A percentile compares a stretch with the other conserved stretches of the same genome.
phyloP scores from a whole-genome alignment of 2,113 vertebrate genomes.

The Sylvietta virens region DNA sequence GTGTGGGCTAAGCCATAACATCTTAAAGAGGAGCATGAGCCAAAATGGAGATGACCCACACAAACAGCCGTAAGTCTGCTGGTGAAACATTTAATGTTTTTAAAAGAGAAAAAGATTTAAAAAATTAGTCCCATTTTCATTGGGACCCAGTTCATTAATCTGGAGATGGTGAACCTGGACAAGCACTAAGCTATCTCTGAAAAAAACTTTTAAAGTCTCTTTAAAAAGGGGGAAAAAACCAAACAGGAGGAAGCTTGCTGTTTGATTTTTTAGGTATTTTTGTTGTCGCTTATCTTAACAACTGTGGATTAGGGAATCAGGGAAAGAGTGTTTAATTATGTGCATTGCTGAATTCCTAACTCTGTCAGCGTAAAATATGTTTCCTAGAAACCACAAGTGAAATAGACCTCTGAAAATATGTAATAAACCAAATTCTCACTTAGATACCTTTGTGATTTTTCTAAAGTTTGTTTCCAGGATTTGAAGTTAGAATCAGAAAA shows the following conservation, averaged over 20 bases:
- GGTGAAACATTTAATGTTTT: not conserved
- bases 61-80: not conserved
- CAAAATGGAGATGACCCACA: not conserved
- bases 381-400: not conserved
- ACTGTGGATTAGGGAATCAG: fast-evolving
- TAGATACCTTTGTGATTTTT: not conserved
- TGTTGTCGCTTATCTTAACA: not conserved
- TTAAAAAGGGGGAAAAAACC: not conserved
- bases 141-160: not conserved
- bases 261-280: not conserved
- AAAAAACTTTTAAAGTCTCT: not conserved
- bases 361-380: not conserved
- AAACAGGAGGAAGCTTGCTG: not conserved
- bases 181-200: not conserved
- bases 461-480: not conserved
- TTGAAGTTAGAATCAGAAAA: not conserved
- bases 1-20: not conserved
- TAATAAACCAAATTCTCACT: not conserved
- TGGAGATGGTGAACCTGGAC: not conserved
- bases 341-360: not conserved
- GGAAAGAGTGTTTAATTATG: not conserved
- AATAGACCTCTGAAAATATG: not conserved
- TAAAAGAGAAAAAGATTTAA: not conserved
- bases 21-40: not conserved
- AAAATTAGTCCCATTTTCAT: not conserved